These are phyloP conservation scores for Phycodurus eques DNA, from an alignment of 2,113 vertebrate genomes.

Conservation along the genomic window DNA sequence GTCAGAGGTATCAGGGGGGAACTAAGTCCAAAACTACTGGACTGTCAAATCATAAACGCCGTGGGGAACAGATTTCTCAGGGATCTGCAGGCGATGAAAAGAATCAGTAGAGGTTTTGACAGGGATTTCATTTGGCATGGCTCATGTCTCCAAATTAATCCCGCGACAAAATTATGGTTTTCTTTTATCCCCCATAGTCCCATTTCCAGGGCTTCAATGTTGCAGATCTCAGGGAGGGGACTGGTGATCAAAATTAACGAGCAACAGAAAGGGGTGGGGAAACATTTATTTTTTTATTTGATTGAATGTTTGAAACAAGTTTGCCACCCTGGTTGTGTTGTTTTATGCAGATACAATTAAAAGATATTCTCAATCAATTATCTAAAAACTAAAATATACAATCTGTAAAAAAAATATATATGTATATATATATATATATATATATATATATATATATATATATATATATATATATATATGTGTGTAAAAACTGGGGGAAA, in stretches of 20 bases:
- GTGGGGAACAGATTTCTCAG: slow-evolving; percentile 63
- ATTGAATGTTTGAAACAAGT: slow-evolving; percentile 47
- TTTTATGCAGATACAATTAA: neutral
- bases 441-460: no score
- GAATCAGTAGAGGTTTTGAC: slow-evolving; percentile 73
- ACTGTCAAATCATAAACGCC: slow-evolving; percentile 75
- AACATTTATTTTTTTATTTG: slow-evolving; percentile 66
- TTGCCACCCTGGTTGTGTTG: neutral
- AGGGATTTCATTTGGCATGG: slow-evolving; percentile 73
- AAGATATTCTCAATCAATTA: neutral
- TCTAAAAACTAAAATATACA: neutral
- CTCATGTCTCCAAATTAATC: slow-evolving; percentile 80
- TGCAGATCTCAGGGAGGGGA: slow-evolving; percentile 44
- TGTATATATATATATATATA: no score
- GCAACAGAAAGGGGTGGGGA: slow-evolving; percentile 23
- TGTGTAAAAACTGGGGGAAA: no score
- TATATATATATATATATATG: no score
- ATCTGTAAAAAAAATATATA: no score
- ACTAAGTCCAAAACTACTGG: slow-evolving; percentile 76
- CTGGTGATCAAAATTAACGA: slow-evolving; percentile 36
- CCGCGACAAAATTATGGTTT: slow-evolving; percentile 72
- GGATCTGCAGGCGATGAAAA: slow-evolving; percentile 67
- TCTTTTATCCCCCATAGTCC: slow-evolving; percentile 73
- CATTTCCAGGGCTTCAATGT: slow-evolving; percentile 74
- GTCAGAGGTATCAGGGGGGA: slow-evolving; percentile 74